Evolutionary conservation across 2,888 invertebrate species (phyloP), one percentile per base, ranked within the genome.

Genomic region (Harmothoe impar): DNA sequence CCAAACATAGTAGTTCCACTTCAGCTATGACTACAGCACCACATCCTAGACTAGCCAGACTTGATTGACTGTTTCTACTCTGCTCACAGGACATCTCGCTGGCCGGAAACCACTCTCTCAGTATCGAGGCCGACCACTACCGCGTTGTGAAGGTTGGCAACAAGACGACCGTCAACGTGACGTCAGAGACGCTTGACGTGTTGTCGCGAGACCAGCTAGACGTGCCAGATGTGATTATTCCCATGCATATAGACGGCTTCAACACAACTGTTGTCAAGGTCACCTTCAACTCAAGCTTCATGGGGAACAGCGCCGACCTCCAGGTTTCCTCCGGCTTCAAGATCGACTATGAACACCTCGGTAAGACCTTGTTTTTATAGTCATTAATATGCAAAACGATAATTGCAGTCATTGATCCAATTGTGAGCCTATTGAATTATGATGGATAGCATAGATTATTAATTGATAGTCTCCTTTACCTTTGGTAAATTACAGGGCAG

Each of bases 321-420:
- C 5, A 78, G 25, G 81, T 81, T n/a, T 77, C 77, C 12, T 52
- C 77, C 7, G 90, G 90, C 0, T 77, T 90, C 56, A 78, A 90
- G 90, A 56, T 56, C 56, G 31, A 52, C 84, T 90, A 81, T 54
- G 90, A 90, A 90, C 43, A 81, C 81, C 77, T 89, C 0, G 23
- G 89, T 89, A 31, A 77, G 89, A 10, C 10, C 43, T n/a, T n/a
- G n/a, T n/a, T n/a, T n/a, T n/a, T n/a, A n/a, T n/a, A 51, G 23
- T 35, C 12, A 52, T 23, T 84, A 15, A 25, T 35, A 17, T 33
- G n/a, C n/a, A n/a, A n/a, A n/a, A 77, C 20, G 78, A n/a, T 25
- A 15, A 77, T 77, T 77, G 20, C 25, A n/a, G 15, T 77, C 25
- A 23, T 77, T 77, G n/a, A n/a, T n/a, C n/a, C n/a, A n/a, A n/a